Evolutionary conservation across 2,113 vertebrate species (phyloP).

Genomic region (Bos indicus): DNA sequence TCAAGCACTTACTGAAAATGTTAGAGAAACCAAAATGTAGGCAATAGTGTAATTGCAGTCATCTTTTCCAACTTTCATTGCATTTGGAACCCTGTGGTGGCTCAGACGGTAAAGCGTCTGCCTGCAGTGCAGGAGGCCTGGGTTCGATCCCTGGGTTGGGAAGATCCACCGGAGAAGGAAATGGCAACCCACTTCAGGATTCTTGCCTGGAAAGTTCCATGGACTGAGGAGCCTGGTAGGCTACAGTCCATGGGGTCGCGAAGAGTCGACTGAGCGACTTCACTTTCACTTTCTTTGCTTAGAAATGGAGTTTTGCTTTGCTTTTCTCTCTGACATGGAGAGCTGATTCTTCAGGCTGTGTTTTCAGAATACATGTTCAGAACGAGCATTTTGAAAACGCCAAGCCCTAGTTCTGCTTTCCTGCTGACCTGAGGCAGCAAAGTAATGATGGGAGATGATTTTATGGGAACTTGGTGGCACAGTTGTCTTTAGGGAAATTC

Average conservation of each 20-base stretch:
- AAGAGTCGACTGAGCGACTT: neutral
- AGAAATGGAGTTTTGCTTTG: neutral
- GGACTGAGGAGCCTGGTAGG: neutral
- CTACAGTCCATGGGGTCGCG: neutral
- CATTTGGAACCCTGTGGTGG: neutral
- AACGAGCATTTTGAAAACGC: neutral
- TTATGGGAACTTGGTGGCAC: neutral
- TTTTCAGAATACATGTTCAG: neutral
- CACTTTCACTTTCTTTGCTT: neutral
- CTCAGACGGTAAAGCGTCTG: neutral
- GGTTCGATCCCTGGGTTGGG: neutral
- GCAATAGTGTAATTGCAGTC: neutral
- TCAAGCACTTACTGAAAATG: neutral
- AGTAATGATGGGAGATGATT: neutral
- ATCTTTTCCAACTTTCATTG: neutral
- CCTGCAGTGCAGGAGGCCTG: neutral
- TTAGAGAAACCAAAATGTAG: neutral
- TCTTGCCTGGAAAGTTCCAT: neutral
- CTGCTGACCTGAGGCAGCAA: neutral
- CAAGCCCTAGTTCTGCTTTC: conserved; percentile 35
- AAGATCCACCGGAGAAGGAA: neutral
- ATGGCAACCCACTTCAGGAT: neutral
- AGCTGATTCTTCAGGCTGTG: neutral
- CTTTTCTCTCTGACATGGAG: neutral
- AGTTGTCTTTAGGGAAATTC: conserved; percentile 48